Percentiles rank a stretch among this genome's conserved stretches.
Evolutionary conservation across 2,113 vertebrate genomes (phyloP).

Genomic region (Pyxicephalus adspersus): DNA sequence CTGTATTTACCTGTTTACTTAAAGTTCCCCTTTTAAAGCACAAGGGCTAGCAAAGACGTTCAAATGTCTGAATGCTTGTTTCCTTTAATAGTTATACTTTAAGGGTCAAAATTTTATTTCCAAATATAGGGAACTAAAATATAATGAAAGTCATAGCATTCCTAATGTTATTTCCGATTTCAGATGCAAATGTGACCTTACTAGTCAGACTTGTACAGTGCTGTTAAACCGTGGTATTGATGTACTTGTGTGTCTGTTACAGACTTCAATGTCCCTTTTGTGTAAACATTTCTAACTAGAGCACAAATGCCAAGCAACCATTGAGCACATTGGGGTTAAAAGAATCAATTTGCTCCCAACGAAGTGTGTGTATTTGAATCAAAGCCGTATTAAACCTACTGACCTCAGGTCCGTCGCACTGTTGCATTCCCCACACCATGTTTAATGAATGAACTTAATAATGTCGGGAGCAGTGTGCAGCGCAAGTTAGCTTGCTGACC

Average conservation of each 20-base stretch:
- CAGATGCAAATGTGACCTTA: not conserved
- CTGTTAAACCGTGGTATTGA: not conserved
- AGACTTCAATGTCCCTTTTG: conserved; percentile 19
- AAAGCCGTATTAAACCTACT: conserved; percentile 52
- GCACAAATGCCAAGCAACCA: conserved; percentile 32
- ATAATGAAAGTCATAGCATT: too few relatives aligned
- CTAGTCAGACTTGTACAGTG: not conserved
- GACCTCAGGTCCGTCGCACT: conserved; percentile 50
- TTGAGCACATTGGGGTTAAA: conserved; percentile 53
- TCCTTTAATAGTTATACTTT: too few relatives aligned
- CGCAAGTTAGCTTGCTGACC: conserved; percentile 54
- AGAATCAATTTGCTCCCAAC: conserved; percentile 54
- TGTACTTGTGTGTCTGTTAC: not conserved
- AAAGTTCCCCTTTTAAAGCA: too few relatives aligned
- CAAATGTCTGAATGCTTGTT: too few relatives aligned
- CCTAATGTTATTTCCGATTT: too few relatives aligned
- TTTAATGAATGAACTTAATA: conserved; percentile 58
- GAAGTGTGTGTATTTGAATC: conserved; percentile 51
- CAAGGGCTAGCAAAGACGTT: too few relatives aligned
- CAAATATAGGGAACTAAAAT: too few relatives aligned
- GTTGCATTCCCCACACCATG: conserved; percentile 56
- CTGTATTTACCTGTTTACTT: too few relatives aligned
- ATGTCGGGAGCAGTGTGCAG: conserved; percentile 50
- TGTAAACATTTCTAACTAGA: conserved; percentile 35
- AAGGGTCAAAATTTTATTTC: too few relatives aligned